Evolutionary conservation across 2,113 vertebrate genomes (phyloP).

Genomic region (Tachysurus vachellii): DNA sequence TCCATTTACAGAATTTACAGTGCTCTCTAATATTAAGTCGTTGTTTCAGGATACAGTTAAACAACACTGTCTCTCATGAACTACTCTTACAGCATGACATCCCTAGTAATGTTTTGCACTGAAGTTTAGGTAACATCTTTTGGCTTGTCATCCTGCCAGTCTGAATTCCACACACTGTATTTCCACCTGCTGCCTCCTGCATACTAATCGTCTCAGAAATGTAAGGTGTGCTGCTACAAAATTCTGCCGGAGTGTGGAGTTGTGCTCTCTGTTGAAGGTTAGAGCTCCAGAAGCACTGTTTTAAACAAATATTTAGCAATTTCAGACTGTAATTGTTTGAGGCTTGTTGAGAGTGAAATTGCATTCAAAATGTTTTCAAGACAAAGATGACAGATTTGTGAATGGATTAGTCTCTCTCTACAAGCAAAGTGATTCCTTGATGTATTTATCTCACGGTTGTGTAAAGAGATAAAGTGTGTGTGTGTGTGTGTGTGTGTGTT

Average conservation of each 20-base stretch:
- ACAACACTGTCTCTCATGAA: not conserved
- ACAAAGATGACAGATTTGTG: not conserved
- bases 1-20: not conserved
- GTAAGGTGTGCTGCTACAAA: not conserved
- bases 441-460: too few species aligned
- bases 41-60: not conserved
- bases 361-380: not conserved
- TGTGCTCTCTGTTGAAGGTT: not conserved
- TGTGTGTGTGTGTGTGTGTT: slow-evolving; percentile 12
- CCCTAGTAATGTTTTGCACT: not conserved
- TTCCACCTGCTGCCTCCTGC: not conserved
- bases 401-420: not conserved
- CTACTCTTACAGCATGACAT: not conserved
- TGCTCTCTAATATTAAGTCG: not conserved
- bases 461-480: not conserved
- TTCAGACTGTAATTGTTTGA: not conserved
- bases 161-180: not conserved
- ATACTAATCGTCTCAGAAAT: not conserved
- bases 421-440: too few species aligned
- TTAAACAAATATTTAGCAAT: not conserved
- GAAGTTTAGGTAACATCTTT: not conserved
- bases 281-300: not conserved
- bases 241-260: not conserved
- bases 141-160: not conserved
- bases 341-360: not conserved